Evolutionary conservation across 2,113 vertebrate species (phyloP), one percentile per base, ranked within the genome.

Genomic region (Silurus meridionalis): DNA sequence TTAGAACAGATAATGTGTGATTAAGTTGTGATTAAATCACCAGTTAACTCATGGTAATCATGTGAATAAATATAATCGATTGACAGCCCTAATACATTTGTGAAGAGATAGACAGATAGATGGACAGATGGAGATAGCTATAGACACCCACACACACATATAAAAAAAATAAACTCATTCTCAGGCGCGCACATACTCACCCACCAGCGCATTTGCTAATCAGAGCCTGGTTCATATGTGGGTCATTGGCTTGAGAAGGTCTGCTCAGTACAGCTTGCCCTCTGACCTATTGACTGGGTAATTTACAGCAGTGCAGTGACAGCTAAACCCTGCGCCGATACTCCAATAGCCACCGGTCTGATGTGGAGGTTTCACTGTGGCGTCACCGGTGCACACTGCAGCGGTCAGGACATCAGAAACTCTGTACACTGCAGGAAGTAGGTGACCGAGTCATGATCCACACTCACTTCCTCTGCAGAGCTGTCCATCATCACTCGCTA

Each of bases 231-330:
- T 63, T 75, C 69, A 83, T 7, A 55, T 52, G 13, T 57, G 69
- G 58, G 80, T 82, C 67, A 71, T 37, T 25, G 67, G 85, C 25
- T 48, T 63, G 71, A 82, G 57, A 23, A 46, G 13, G 21, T 75
- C 80, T 64, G 71, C 67, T 46, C 79, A 75, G 66, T 48, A 75
- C 67, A 55, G 57, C 48, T 82, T 86, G 80, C 64, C 80, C 80
- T 83, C 21, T 83, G 85, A 86, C 85, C 85, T 82, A 82, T 86
- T 75, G 67, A 83, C 69, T 74, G 58, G 74, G 13, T 55, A 66
- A 83, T 77, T 77, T 75, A 83, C n/a, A 53, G 46, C 80, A 1
- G 57, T 9, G 79, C 79, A 53, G 6, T 37, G 19, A 75, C 5
- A 13, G 60, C 80, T 77, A 55, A 75, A 64, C 69, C 48, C 48